Conservation (phyloP, 2,113 vertebrate genomes). For the Neopipo cinnamomea region DNA sequence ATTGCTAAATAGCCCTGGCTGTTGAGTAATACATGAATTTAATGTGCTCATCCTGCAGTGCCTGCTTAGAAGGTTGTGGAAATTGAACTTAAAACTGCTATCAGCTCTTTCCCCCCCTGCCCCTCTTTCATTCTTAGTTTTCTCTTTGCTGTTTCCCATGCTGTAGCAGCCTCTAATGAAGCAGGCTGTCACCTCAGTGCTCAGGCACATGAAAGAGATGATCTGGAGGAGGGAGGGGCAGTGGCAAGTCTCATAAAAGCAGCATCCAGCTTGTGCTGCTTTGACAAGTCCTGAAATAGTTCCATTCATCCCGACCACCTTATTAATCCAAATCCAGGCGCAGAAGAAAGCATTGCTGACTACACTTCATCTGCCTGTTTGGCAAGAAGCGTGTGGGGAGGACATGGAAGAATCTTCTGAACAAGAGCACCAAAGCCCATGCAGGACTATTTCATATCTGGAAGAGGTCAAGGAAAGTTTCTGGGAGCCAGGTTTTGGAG, state of each 20-base stretch:
- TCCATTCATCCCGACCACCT: background rate
- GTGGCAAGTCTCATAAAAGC: slow-evolving; percentile 3
- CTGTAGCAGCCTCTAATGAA: background rate
- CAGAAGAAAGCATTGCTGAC: background rate
- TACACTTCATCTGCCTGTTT: background rate
- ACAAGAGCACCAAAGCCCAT: background rate
- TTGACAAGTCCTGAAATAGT: background rate
- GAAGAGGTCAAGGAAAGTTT: slow-evolving; percentile 9
- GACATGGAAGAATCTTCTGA: background rate
- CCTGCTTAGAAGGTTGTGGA: background rate
- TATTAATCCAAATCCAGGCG: background rate
- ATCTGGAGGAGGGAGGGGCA: background rate
- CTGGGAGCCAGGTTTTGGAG: background rate
- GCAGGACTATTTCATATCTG: background rate
- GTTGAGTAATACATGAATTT: slow-evolving; percentile 6
- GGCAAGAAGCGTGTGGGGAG: background rate
- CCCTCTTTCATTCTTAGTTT: background rate
- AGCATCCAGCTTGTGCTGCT: background rate
- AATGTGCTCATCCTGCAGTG: background rate
- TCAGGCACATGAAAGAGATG: slow-evolving; percentile 19
- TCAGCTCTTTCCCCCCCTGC: background rate
- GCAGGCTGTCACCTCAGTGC: background rate
- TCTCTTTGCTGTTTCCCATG: background rate
- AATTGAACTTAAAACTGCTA: background rate
- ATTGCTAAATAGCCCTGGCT: slow-evolving; percentile 46